A percentile compares a stretch with the other conserved stretches of the same genome.
Evolutionary conservation across 2,888 invertebrate genomes (phyloP).

Genomic region (Drosophila macrospina): DNA sequence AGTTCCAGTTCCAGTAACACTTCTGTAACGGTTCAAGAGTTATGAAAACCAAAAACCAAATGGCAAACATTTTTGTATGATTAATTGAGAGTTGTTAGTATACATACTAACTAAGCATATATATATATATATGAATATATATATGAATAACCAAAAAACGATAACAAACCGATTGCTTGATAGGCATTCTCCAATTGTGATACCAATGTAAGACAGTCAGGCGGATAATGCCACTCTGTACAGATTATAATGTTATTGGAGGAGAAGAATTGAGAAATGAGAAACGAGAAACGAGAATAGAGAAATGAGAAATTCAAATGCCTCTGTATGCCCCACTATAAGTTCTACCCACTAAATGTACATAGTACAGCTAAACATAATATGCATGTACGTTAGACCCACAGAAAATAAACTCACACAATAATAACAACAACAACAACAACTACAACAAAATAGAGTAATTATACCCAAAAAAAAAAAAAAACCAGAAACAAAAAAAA

Average conservation of each 20-base stretch:
- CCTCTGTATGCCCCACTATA: conserved; percentile 54
- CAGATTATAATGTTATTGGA: conserved; percentile 33
- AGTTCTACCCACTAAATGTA: conserved; percentile 51
- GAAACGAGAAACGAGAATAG: conserved; percentile 3
- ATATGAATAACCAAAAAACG: conserved; percentile 2
- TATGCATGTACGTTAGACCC: conserved; percentile 43
- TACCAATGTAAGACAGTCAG: conserved; percentile 59
- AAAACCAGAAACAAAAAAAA: neutral
- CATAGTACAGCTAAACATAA: conserved; percentile 42
- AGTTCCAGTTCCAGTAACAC: conserved; percentile 13
- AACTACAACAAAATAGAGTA: conserved; percentile 10
- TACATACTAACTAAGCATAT: conserved; percentile 11
- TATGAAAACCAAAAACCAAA: neutral
- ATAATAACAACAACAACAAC: neutral
- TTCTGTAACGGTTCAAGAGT: conserved; percentile 12
- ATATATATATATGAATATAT: conserved; percentile 13
- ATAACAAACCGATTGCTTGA: conserved; percentile 47
- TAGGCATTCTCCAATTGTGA: conserved; percentile 66
- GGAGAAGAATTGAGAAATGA: neutral
- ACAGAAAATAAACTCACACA: conserved; percentile 30
- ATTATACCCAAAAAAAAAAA: conserved; percentile 8
- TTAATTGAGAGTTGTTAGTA: conserved; percentile 8
- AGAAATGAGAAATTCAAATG: conserved; percentile 36
- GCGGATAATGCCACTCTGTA: conserved; percentile 31
- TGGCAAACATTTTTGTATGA: conserved; percentile 6